phyloP scores from a whole-genome alignment of 1,140 invertebrate species.

The Xylocopa sonorina region DNA sequence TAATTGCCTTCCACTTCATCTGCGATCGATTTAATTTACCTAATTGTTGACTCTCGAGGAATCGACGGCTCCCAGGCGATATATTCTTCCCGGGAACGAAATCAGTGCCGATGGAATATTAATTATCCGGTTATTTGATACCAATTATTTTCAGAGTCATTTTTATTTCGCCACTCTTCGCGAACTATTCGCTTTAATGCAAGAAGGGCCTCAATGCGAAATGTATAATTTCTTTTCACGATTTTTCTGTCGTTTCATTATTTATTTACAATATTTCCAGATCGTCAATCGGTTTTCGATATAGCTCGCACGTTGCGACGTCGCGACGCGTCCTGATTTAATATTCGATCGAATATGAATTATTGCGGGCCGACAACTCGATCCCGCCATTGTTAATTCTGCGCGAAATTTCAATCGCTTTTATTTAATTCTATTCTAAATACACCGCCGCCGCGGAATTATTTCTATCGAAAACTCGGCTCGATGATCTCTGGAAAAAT shows the following conservation, averaged over 20 bases:
- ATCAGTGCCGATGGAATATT: not conserved
- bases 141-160: not conserved
- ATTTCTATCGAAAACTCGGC: not conserved
- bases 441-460: not conserved
- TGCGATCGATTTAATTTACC: not conserved
- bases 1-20: not conserved
- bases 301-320: no score
- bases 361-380: no score
- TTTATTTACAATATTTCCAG: no score
- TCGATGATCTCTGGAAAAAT: not conserved
- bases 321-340: no score
- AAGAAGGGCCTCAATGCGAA: no score
- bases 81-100: not conserved
- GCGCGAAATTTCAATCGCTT: not conserved
- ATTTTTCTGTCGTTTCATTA: no score
- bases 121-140: not conserved
- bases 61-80: not conserved
- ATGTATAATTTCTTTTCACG: no score
- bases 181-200: no score
- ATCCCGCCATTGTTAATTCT: no score
- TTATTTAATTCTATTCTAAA: not conserved
- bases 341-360: no score
- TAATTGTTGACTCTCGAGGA: not conserved
- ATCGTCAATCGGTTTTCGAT: no score
- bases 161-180: not conserved